Evolutionary conservation across 2,797 vertebrate genomes (phyloP), one percentile per base, ranked within the genome.

Genomic region (Artibeus lituratus): DNA sequence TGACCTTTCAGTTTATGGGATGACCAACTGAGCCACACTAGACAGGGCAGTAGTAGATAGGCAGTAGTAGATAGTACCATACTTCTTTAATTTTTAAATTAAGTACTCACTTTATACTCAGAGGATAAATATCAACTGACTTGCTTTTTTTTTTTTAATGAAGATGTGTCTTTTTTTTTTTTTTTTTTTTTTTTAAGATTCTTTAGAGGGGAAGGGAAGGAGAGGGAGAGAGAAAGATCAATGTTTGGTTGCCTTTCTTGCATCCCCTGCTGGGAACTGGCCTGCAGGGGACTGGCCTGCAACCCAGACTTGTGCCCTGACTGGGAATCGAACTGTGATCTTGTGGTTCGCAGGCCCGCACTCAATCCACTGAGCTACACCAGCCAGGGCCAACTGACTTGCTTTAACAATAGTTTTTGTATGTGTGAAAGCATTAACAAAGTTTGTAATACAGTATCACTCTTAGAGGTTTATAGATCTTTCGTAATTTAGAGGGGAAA

Each of bases 71-170:
- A 12, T 62, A 62, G 59, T 62, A 62, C 59, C 12, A 7, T 32
- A 62, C 12, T 32, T 62, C 47, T 49, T 76, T 62, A 85, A 85
- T 87, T 94, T 83, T 80, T 37, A 93, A 93, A 84, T 94, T 9
- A 57, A 57, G 22, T 57, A 57, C 53, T 57, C 94, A 77, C 51
- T 91, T 78, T 90, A 44, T 95, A 80, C 15, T 95, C 47, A 76
- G 59, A 91, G 70, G 53, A 72, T 32, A 80, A 93, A 81, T 70
- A 65, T 44, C 19, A 83, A 49, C 42, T 69, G 74, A 81, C 15
- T 86, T 81, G 21, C 16, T 67, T 42, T 69, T n/a, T n/a, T n/a
- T n/a, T n/a, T n/a, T n/a, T n/a, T n/a, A n/a, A n/a, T n/a, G n/a
- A n/a, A n/a, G n/a, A n/a, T n/a, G n/a, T n/a, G n/a, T n/a, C n/a